phyloP scores from a whole-genome alignment of 2,888 invertebrate species.

The Agrotis exclamationis region DNA sequence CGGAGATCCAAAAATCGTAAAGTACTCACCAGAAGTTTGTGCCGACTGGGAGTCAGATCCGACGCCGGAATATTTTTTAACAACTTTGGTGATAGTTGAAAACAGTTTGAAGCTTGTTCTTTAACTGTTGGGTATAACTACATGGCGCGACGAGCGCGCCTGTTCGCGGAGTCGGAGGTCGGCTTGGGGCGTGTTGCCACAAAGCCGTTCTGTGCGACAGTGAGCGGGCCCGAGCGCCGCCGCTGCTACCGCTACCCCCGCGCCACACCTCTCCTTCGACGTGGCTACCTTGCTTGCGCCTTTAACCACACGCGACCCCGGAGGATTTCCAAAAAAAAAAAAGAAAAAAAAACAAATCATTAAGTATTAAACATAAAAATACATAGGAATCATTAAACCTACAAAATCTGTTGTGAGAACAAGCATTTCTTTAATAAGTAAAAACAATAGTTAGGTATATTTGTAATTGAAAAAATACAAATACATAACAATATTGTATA shows the following conservation, averaged over 20 bases:
- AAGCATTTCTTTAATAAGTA: not conserved
- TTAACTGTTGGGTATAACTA: slow-evolving; percentile 72
- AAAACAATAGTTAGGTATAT: no score
- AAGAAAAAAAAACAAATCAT: no score
- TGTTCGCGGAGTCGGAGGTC: slow-evolving; percentile 64
- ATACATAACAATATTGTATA: no score
- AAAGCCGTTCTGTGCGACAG: slow-evolving; percentile 71
- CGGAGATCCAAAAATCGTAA: slow-evolving; percentile 59
- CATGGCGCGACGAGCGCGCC: slow-evolving; percentile 75
- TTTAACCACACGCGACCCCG: slow-evolving; percentile 60
- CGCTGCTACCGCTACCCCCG: slow-evolving; percentile 57
- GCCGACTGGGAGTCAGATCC: slow-evolving; percentile 71
- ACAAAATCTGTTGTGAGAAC: not conserved
- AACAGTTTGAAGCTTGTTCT: slow-evolving; percentile 81
- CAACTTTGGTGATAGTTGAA: slow-evolving; percentile 80
- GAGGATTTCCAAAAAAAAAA: slow-evolving; percentile 44
- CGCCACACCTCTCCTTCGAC: slow-evolving; percentile 58
- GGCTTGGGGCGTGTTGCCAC: slow-evolving; percentile 74
- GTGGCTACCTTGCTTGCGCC: slow-evolving; percentile 66
- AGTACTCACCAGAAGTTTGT: slow-evolving; percentile 80
- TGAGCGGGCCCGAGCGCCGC: slow-evolving; percentile 65
- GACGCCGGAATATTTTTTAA: slow-evolving; percentile 75
- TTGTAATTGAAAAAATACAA: no score
- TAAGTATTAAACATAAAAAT: slow-evolving; percentile 9
- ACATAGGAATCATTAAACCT: not conserved